These are phyloP conservation scores for Poecilia gillii DNA, from an alignment of 2,797 vertebrate species.

Conservation along the genomic window DNA sequence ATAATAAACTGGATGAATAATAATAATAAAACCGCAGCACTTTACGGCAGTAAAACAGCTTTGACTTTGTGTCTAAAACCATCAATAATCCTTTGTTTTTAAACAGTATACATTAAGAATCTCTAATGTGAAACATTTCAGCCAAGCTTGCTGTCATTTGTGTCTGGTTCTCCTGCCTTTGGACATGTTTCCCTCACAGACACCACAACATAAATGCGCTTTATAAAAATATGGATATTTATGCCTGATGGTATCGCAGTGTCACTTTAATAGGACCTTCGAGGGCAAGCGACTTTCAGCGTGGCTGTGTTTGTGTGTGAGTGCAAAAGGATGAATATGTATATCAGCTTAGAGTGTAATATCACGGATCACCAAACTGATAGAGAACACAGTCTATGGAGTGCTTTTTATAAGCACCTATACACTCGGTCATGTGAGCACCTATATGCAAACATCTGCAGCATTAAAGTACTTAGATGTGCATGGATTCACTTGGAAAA, in stretches of 20 bases:
- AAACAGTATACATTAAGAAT: neutral
- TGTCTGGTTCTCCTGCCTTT: neutral
- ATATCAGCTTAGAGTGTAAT: slow-evolving; percentile 67
- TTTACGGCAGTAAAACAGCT: too few species aligned
- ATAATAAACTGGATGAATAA: too few species aligned
- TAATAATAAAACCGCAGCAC: too few species aligned
- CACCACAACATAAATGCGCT: neutral
- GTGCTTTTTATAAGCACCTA: slow-evolving; percentile 26
- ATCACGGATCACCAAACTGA: slow-evolving; percentile 67
- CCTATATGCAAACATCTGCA: slow-evolving; percentile 50
- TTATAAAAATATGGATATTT: slow-evolving; percentile 51
- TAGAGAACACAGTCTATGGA: slow-evolving; percentile 48
- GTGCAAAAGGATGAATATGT: slow-evolving; percentile 60
- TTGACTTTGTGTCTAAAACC: neutral
- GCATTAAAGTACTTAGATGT: slow-evolving; percentile 25
- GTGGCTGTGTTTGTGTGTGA: slow-evolving; percentile 32
- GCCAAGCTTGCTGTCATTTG: slow-evolving; percentile 6
- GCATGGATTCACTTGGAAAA: slow-evolving; percentile 13
- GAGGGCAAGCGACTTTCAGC: slow-evolving; percentile 47
- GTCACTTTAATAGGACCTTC: slow-evolving; percentile 50
- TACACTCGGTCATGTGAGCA: slow-evolving; percentile 16
- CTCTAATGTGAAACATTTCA: slow-evolving; percentile 5
- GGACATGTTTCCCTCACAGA: slow-evolving; percentile 22
- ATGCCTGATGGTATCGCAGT: slow-evolving; percentile 41
- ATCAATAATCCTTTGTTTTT: neutral